Conservation (phyloP, 2,113 vertebrate genomes). For the Cynoglossus semilaevis region DNA sequence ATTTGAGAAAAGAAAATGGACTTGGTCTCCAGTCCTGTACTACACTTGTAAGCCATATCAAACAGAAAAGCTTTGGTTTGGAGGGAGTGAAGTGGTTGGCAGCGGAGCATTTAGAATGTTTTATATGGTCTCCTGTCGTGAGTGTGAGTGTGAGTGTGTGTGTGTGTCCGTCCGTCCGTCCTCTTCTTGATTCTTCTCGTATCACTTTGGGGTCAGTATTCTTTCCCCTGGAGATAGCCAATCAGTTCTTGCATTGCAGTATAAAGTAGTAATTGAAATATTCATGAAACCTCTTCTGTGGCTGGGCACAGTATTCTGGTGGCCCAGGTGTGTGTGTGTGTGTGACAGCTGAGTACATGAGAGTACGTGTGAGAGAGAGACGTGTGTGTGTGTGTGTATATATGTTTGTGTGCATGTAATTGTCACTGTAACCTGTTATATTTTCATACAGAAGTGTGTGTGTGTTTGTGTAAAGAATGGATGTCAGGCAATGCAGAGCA, state of each 20-base stretch:
- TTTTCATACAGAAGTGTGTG: not conserved
- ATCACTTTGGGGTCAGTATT: constrained; percentile 63
- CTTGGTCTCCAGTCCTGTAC: constrained; percentile 35
- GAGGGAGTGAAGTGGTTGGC: constrained; percentile 40
- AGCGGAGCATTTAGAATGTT: constrained; percentile 56
- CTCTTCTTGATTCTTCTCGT: constrained; percentile 62
- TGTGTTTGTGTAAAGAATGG: constrained; percentile 6
- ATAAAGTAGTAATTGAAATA: constrained; percentile 65
- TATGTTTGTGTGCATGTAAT: not conserved
- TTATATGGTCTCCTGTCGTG: constrained; percentile 43
- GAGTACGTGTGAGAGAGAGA: constrained; percentile 43
- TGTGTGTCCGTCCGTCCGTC: constrained; percentile 41
- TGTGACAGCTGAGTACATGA: constrained; percentile 58
- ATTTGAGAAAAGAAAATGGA: constrained; percentile 22
- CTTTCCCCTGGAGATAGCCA: constrained; percentile 74
- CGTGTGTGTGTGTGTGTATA: constrained; percentile 35
- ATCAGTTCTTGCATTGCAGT: constrained; percentile 83
- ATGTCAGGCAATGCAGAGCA: constrained; percentile 47
- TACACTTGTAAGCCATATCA: constrained; percentile 72
- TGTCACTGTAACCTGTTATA: not conserved
- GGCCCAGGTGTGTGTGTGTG: constrained; percentile 40
- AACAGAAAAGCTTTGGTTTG: constrained; percentile 64
- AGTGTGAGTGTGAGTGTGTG: constrained; percentile 4
- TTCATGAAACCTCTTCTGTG: constrained; percentile 65
- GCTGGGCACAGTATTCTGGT: constrained; percentile 54